Conservation (phyloP, 1,140 invertebrate species). For the Helicorthomorpha holstii region DNA sequence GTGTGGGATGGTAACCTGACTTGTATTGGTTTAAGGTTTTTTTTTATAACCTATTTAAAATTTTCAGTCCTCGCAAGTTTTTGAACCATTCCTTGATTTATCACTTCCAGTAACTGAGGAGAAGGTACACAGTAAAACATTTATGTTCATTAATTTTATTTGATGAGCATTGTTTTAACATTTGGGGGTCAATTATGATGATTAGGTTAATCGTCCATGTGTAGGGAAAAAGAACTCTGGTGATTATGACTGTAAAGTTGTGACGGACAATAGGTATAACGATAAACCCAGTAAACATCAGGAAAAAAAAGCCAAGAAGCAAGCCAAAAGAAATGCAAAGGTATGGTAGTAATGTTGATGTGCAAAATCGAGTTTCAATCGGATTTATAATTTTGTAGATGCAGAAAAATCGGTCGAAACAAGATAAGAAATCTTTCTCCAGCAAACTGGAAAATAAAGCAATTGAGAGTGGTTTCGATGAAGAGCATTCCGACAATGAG, state of each 20-base stretch:
- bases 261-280: too few relatives aligned
- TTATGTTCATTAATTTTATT: too few relatives aligned
- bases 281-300: conserved; percentile 22
- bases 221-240: too few relatives aligned
- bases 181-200: too few relatives aligned
- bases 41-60: conserved; percentile 18
- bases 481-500: not conserved
- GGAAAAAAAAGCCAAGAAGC: conserved; percentile 23
- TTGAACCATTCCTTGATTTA: conserved; percentile 86
- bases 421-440: not conserved
- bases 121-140: too few relatives aligned
- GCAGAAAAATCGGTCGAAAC: not conserved
- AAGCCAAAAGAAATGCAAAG: conserved; percentile 19
- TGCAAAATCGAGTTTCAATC: too few relatives aligned
- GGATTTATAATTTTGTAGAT: not conserved
- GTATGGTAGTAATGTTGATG: too few relatives aligned
- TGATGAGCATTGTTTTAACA: too few relatives aligned
- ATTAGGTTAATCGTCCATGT: too few relatives aligned
- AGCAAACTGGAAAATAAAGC: not conserved
- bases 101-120: conserved; percentile 66
- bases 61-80: conserved; percentile 64
- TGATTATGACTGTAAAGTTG: too few relatives aligned
- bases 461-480: not conserved
- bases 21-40: not conserved
- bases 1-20: conserved; percentile 38